A percentile compares a stretch with the other conserved stretches of the same genome.
These are phyloP conservation scores for Gastracanthus pulcherrimus DNA, from an alignment of 2,888 invertebrate genomes.

Conservation along the genomic window DNA sequence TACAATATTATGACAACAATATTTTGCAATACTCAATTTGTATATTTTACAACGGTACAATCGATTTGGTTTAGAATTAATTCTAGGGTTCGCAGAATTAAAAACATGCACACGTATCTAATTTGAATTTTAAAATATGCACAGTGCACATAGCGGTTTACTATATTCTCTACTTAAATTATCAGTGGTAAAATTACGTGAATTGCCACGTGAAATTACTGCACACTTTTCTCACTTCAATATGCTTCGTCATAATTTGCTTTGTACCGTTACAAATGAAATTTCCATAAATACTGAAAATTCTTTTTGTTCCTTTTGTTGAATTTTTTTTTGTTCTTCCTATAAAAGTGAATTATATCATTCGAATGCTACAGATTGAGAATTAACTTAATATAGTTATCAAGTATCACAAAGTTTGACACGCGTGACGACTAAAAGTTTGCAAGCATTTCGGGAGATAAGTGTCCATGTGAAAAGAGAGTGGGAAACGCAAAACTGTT, in stretches of 20 bases:
- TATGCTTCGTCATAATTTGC: not conserved
- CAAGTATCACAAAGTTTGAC: not conserved
- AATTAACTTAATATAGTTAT: not conserved
- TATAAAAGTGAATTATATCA: not conserved
- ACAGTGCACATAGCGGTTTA: not conserved
- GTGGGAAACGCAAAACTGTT: too few species aligned
- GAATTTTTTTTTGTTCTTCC: too few species aligned
- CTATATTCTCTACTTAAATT: slow-evolving; percentile 29
- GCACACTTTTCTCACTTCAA: not conserved
- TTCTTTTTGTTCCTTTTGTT: not conserved
- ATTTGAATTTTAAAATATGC: slow-evolving; percentile 40
- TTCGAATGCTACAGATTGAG: not conserved
- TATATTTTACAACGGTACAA: not conserved
- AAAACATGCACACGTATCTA: slow-evolving; percentile 17
- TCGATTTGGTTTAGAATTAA: slow-evolving; percentile 23
- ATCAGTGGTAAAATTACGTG: slow-evolving; percentile 26
- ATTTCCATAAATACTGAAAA: not conserved
- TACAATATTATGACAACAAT: too few species aligned
- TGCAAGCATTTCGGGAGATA: too few species aligned
- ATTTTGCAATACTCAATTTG: not conserved
- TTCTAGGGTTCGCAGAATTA: not conserved
- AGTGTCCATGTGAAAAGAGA: not conserved
- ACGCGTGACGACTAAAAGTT: not conserved
- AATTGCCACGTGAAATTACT: slow-evolving; percentile 25
- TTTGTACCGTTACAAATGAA: slow-evolving; percentile 12